Percentiles rank a stretch among this genome's conserved stretches.
Evolutionary conservation across 1,140 invertebrate genomes (phyloP).

Genomic region (Psix sp.): DNA sequence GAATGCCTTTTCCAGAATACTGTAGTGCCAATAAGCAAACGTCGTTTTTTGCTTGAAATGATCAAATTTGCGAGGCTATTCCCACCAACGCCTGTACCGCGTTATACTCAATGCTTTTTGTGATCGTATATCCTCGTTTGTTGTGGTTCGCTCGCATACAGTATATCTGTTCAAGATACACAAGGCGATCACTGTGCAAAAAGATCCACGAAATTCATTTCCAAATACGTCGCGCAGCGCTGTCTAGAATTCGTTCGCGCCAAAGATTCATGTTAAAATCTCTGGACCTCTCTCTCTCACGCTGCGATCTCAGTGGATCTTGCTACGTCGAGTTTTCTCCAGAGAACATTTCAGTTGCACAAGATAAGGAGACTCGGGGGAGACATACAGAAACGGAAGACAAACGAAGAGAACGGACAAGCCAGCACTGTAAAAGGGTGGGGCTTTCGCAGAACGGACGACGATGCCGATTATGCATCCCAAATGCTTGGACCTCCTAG

Average conservation of each 20-base stretch:
- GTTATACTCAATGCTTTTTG: constrained; percentile 55
- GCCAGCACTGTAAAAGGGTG: constrained; percentile 8
- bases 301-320: constrained; percentile 27
- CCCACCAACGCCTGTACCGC: constrained; percentile 57
- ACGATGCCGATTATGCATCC: constrained; percentile 48
- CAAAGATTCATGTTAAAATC: constrained; percentile 68
- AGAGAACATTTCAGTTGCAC: constrained; percentile 41
- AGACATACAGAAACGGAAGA: constrained; percentile 46
- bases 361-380: constrained; percentile 48
- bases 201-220: constrained; percentile 67
- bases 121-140: constrained; percentile 46
- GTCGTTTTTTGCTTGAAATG: constrained; percentile 45
- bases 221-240: constrained; percentile 65
- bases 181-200: constrained; percentile 49
- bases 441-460: constrained; percentile 28
- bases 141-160: constrained; percentile 27
- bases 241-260: constrained; percentile 69
- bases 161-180: constrained; percentile 45
- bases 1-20: constrained; percentile 41
- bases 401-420: constrained; percentile 35
- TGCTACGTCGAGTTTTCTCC: constrained; percentile 54
- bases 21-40: constrained; percentile 47
- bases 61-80: constrained; percentile 60
- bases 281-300: constrained; percentile 13
- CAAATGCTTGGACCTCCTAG: constrained; percentile 53